These are phyloP conservation scores for Parotia lawesii DNA, from an alignment of 2,113 vertebrate genomes.

Conservation along the genomic window DNA sequence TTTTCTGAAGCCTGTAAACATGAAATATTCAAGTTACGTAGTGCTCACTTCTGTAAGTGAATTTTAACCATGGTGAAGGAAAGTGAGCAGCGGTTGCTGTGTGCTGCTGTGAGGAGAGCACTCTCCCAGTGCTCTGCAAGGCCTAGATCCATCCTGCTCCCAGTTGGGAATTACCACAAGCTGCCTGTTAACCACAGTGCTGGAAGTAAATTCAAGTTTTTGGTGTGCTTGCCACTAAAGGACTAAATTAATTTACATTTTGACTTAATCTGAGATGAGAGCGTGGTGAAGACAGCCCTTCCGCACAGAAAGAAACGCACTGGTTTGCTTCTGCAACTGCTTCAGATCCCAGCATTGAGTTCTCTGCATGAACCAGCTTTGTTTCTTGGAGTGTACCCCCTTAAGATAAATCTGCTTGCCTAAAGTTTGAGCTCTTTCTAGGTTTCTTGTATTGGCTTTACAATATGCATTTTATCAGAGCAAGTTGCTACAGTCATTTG, in stretches of 20 bases:
- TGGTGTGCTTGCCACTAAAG: not conserved
- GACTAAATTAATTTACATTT: not conserved
- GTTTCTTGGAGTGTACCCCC: not conserved
- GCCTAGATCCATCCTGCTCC: not conserved
- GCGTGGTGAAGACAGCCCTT: not conserved
- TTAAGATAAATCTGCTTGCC: not conserved
- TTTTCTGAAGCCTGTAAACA: not conserved
- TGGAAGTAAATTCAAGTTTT: not conserved
- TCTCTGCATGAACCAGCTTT: not conserved
- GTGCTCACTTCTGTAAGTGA: not conserved
- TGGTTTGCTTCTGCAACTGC: not conserved
- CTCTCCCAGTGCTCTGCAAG: not conserved
- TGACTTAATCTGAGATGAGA: not conserved
- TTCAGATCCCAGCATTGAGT: not conserved
- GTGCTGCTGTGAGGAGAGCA: not conserved
- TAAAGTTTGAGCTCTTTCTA: not conserved
- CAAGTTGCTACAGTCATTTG: not conserved
- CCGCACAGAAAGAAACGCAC: not conserved
- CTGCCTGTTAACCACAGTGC: not conserved
- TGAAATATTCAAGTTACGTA: not conserved
- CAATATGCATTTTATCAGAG: not conserved
- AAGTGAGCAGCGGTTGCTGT: rapidly evolving
- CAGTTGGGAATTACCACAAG: not conserved
- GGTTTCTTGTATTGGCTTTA: not conserved
- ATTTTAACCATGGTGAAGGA: not conserved